Evolutionary conservation across 2,113 vertebrate species (phyloP).

Genomic region (Electrona antarctica): DNA sequence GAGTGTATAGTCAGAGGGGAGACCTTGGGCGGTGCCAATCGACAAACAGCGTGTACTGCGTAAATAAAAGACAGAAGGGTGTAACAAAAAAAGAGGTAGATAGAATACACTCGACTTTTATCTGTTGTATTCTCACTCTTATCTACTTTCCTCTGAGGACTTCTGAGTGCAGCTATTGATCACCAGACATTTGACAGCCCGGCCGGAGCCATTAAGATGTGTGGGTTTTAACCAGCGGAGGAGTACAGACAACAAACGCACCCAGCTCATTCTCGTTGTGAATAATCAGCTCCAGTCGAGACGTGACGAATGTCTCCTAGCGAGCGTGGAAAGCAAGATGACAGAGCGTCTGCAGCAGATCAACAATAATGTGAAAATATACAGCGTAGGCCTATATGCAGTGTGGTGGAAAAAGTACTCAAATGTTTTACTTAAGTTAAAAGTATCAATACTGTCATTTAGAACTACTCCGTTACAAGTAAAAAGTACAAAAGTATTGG

Average conservation of each 20-base stretch:
- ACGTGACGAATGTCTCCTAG: slow-evolving; percentile 16
- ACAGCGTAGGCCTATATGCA: slow-evolving; percentile 17
- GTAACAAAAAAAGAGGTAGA: background rate
- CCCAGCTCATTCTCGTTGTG: background rate
- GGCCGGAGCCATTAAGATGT: slow-evolving; percentile 29
- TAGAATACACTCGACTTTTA: slow-evolving; percentile 10
- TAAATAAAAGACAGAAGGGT: slow-evolving; percentile 14
- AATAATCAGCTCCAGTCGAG: slow-evolving; percentile 12
- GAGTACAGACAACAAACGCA: slow-evolving; percentile 5
- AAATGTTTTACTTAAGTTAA: too few species aligned
- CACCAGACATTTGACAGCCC: slow-evolving; percentile 42
- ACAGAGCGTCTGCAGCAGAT: slow-evolving; percentile 19
- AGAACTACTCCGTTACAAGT: too few species aligned
- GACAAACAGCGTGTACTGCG: slow-evolving; percentile 31
- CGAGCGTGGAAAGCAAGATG: background rate
- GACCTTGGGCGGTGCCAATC: slow-evolving; percentile 2
- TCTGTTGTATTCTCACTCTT: slow-evolving; percentile 11
- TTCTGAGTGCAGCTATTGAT: slow-evolving; percentile 47
- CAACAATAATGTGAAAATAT: slow-evolving; percentile 29
- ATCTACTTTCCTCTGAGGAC: slow-evolving; percentile 19
- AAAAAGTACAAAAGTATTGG: too few species aligned
- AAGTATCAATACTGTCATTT: too few species aligned
- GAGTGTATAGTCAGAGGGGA: too few species aligned
- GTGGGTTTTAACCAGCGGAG: slow-evolving; percentile 14
- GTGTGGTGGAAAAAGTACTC: too few species aligned